Evolutionary conservation across 1,140 invertebrate species (phyloP).

Genomic region (Condylostylus longicornis): DNA sequence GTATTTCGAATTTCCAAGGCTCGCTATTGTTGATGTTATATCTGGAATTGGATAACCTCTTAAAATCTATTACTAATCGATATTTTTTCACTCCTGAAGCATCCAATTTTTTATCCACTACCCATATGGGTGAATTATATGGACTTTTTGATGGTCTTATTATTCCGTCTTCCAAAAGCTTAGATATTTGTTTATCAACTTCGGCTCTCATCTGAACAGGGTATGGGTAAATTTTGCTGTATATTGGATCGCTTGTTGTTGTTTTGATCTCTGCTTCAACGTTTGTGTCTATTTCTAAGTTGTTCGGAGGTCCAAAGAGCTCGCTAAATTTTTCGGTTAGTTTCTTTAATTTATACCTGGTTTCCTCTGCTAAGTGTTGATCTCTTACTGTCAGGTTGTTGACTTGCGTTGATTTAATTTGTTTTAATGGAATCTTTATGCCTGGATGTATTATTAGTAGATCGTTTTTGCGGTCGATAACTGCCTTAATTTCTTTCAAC

Average conservation of each 20-base stretch:
- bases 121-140: neutral
- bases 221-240: conserved; percentile 12
- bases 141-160: conserved; percentile 12
- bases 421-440: neutral
- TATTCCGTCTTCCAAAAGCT: conserved; percentile 14
- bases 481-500: neutral
- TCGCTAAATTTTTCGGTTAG: neutral
- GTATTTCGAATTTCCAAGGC: conserved; percentile 21
- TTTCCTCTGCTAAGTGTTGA: neutral
- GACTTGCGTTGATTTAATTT: neutral
- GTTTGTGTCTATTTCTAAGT: neutral
- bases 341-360: neutral
- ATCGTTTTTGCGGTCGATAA: neutral
- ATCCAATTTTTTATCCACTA: neutral
- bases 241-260: neutral
- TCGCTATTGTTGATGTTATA: conserved; percentile 32
- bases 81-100: conserved; percentile 15
- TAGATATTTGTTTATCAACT: conserved; percentile 10
- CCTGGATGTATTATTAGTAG: neutral
- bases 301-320: neutral
- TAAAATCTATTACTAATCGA: conserved; percentile 20
- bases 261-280: conserved; percentile 1
- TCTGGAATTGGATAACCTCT: conserved; percentile 34
- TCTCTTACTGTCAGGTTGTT: neutral
- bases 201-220: conserved; percentile 13